Base-by-base conservation (phyloP, 1,140 invertebrate species). In the Chironomus striatipennis region DNA sequence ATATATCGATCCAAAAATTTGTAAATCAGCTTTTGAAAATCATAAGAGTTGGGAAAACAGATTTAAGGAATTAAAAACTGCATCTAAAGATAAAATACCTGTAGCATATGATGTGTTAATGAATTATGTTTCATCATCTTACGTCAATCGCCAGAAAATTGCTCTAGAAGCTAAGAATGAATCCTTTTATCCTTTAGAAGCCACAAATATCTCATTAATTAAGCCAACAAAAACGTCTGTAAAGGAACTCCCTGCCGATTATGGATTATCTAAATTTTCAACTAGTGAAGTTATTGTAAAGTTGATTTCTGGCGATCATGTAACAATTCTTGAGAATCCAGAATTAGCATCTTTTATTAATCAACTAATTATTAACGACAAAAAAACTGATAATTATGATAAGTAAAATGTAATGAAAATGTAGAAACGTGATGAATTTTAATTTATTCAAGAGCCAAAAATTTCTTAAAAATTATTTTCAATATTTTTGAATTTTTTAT, bases 281-380 rank as follows among this genome's bases (percentile, higher is more conserved):
- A 82, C 84, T 43, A 78, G 81, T 1, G 80, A 83, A 5, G 83
- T 88, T 0, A 83, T 82, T 1, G 81, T 89, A 0, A 85, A 85
- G 75, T 84, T 84, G 43, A 83, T 90, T 34, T 87, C 89, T 77
- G 91, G 91, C 12, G 90, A 91, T 80, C 91, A 93, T 77, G 79
- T 86, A 0, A 87, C 85, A 15, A 90, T 93, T 77, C 77, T 92
- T 75, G 86, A 91, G 24, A 89, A 89, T 78, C 81, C 83, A 24
- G 87, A 88, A 77, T 79, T 88, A 57, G n/a, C 24, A 34, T 5
- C 5, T 34, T 34, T 34, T 34, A 34, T 34, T 34, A 34, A 34
- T 1, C 24, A 34, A 34, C 2, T 34, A 5, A 5, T 34, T 2
- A 34, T 34, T 34, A 34, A 34, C 5, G 24, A 34, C 2, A 2